These are phyloP conservation scores for Oxycera nigricornis DNA, from an alignment of 2,888 invertebrate genomes.

Conservation along the genomic window DNA sequence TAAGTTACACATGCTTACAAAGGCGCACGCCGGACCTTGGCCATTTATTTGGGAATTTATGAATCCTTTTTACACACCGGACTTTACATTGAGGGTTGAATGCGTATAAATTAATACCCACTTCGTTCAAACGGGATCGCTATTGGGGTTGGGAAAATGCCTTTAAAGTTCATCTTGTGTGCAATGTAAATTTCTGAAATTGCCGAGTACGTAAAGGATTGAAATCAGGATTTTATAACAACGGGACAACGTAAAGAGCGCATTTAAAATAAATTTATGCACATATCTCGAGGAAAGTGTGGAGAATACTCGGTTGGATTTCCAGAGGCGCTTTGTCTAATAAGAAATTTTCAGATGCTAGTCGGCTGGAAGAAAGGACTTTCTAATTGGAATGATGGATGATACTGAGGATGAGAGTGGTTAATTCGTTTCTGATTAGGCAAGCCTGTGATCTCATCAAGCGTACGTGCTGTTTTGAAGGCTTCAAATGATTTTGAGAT, in stretches of 20 bases:
- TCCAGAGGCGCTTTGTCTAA: conserved; percentile 6
- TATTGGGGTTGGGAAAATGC: conserved; percentile 23
- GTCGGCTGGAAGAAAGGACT: conserved; percentile 26
- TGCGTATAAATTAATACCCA: conserved; percentile 28
- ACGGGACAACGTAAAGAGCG: conserved; percentile 19
- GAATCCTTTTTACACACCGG: conserved; percentile 54
- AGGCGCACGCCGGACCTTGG: conserved; percentile 45
- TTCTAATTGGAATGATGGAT: conserved; percentile 25
- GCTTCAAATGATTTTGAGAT: neutral
- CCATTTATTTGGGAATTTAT: conserved; percentile 61
- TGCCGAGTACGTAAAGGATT: neutral
- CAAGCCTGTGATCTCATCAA: neutral
- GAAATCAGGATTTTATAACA: neutral
- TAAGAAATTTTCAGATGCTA: conserved; percentile 29
- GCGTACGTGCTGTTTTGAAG: neutral
- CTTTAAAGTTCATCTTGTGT: conserved; percentile 42
- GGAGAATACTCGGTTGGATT: neutral
- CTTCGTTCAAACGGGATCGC: conserved; percentile 9
- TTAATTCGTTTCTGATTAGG: conserved; percentile 36
- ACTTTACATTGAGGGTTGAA: conserved; percentile 7
- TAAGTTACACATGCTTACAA: conserved; percentile 23
- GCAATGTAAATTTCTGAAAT: conserved; percentile 37
- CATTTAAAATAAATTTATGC: conserved; percentile 46
- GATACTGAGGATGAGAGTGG: neutral
- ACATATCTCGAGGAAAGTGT: conserved; percentile 22